A percentile compares a stretch with the other conserved stretches of the same genome.
Evolutionary conservation across 2,888 invertebrate genomes (phyloP).

Genomic region (Athrips mouffetella): DNA sequence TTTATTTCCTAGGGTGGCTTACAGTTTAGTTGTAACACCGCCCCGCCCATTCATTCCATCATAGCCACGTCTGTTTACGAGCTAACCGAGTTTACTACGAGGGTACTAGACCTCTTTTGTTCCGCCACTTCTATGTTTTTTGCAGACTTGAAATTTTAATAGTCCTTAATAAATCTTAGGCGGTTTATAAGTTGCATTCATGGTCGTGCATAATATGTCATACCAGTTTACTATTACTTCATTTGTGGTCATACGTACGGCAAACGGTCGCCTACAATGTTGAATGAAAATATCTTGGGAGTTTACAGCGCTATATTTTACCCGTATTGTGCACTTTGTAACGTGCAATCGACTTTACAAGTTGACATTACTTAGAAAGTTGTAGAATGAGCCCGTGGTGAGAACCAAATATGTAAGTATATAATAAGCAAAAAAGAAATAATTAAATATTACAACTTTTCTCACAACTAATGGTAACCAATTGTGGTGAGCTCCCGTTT

Average conservation of each 20-base stretch:
- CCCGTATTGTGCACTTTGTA: slow-evolving; percentile 1
- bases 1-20: slow-evolving; percentile 39
- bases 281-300: slow-evolving; percentile 1
- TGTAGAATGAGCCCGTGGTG: too few relatives aligned
- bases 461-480: too few relatives aligned
- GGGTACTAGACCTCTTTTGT: slow-evolving; percentile 57
- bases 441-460: too few relatives aligned
- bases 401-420: too few relatives aligned
- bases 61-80: slow-evolving; percentile 56
- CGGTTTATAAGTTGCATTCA: slow-evolving; percentile 19
- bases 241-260: too few relatives aligned
- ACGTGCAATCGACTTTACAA: background rate
- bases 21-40: slow-evolving; percentile 35
- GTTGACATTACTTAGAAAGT: background rate
- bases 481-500: too few relatives aligned
- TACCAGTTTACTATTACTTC: too few relatives aligned
- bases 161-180: slow-evolving; percentile 42
- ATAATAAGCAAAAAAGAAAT: too few relatives aligned
- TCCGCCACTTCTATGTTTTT: slow-evolving; percentile 46
- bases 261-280: slow-evolving; percentile 1
- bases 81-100: slow-evolving; percentile 53
- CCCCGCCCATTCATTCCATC: slow-evolving; percentile 41
- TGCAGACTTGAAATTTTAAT: slow-evolving; percentile 48
- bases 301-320: background rate
- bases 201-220: background rate